Conservation (phyloP, 2,888 invertebrate genomes). For the Tachina fera region DNA sequence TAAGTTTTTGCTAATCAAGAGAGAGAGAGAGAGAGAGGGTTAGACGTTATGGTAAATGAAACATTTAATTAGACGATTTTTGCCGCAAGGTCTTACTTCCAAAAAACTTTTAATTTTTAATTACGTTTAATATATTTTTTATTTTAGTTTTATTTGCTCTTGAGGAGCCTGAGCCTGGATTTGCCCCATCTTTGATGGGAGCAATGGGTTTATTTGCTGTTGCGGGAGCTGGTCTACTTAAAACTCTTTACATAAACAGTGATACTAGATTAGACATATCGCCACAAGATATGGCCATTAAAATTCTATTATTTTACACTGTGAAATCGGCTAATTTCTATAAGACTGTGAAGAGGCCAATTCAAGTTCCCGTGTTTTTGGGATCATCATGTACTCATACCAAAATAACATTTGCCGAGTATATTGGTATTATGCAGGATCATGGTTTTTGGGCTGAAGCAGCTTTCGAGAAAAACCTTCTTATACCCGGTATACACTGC, state of each 20-base stretch:
- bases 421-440: constrained; percentile 71
- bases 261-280: constrained; percentile 74
- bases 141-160: constrained; percentile 75
- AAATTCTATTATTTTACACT: constrained; percentile 37
- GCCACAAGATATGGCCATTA: constrained; percentile 76
- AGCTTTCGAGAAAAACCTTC: constrained; percentile 74
- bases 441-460: constrained; percentile 70
- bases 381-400: constrained; percentile 73
- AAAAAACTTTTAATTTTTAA: not conserved
- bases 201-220: constrained; percentile 77
- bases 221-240: constrained; percentile 76
- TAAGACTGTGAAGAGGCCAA: constrained; percentile 11
- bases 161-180: constrained; percentile 77
- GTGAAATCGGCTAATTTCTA: constrained; percentile 29
- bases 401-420: constrained; percentile 72
- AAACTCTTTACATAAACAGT: constrained; percentile 73
- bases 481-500: constrained; percentile 74
- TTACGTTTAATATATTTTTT: not conserved
- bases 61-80: not conserved
- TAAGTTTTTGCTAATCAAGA: constrained; percentile 47
- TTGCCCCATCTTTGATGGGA: constrained; percentile 76
- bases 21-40: no score
- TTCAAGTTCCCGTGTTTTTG: constrained; percentile 72
- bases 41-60: not conserved
- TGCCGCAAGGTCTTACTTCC: no score